Conservation (phyloP, 2,797 vertebrate genomes). For the Gambelia wislizenii region DNA sequence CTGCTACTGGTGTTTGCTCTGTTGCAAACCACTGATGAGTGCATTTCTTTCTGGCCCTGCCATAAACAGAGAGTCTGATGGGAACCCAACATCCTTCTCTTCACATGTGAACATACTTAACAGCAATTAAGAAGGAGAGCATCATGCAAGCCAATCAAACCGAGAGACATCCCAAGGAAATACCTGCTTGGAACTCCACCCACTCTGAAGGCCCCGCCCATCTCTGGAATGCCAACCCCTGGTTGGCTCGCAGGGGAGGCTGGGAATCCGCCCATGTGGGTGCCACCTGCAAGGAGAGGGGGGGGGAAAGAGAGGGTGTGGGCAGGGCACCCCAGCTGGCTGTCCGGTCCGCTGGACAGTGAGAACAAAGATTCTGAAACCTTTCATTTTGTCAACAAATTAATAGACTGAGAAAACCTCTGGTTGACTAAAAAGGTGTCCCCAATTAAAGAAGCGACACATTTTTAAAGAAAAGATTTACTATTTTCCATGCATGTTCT, state of each 20-base stretch:
- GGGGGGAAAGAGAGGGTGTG: rapidly evolving
- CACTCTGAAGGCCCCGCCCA: constrained; percentile 78
- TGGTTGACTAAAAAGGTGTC: background rate
- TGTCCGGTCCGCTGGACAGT: too few species aligned
- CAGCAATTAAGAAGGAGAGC: too few species aligned
- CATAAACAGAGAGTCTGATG: background rate
- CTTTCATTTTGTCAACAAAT: background rate
- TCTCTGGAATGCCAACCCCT: constrained; percentile 79
- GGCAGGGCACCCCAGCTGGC: background rate
- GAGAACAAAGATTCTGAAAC: background rate
- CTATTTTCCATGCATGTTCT: background rate
- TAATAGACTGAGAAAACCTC: background rate
- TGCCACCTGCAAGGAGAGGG: constrained; percentile 51
- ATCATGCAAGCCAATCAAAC: background rate
- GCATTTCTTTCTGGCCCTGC: background rate
- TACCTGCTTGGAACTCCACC: constrained; percentile 69
- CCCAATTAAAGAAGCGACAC: background rate
- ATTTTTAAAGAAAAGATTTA: background rate
- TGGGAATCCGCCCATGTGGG: constrained; percentile 55
- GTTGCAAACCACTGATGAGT: background rate
- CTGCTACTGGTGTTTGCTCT: background rate
- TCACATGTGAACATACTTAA: too few species aligned
- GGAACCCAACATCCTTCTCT: background rate
- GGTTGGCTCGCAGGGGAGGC: constrained; percentile 67
- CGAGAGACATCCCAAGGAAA: background rate